Evolutionary conservation across 2,888 invertebrate genomes (phyloP), one percentile per base, ranked within the genome.

Genomic region (Callyntrura sp.): DNA sequence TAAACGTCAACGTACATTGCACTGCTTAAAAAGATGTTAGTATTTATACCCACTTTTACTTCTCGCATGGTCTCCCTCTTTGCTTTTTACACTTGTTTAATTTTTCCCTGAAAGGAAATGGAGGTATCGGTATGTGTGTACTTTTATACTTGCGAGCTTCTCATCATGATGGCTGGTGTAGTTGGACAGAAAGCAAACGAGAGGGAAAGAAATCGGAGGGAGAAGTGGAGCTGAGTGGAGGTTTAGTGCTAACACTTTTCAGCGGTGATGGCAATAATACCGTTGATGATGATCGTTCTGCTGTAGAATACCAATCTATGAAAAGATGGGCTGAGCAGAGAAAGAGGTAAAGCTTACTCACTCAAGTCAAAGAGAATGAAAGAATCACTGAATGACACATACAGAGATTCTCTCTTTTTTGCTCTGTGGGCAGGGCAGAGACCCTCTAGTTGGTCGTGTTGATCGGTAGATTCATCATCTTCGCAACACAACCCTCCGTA

Each of bases 1-100:
- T 65, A 28, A 25, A 45, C 11, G 70, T 62, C 11, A 14, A 76
- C 12, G 35, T 35, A 35, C 35, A 35, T 35, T 43, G 45, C 45
- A n/a, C 17, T 17, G 78, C 28, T 60, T 57, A 60, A 76, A 85
- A 55, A 60, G 76, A 60, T 45, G 85, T 76, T 76, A 85, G 43
- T 85, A 60, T 60, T 70, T 23, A 9, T 57, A 20, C 76, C 57
- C 20, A 55, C 35, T 76, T 14, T 55, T 35, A 35, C 79, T 65
- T 70, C 43, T 17, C 51, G 20, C 57, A 43, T 43, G 20, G 48
- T 51, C 17, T 23, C 23, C 3, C 28, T 68, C 23, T 35, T 35
- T 57, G n/a, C 28, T 12, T 85, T 48, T 85, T 73, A 85, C 85
- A 76, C 85, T 85, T 85, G 85, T 85, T 76, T 85, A 55, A 70